These are phyloP conservation scores for Oostethus manadensis DNA, from an alignment of 2,113 vertebrate genomes.

Conservation along the genomic window DNA sequence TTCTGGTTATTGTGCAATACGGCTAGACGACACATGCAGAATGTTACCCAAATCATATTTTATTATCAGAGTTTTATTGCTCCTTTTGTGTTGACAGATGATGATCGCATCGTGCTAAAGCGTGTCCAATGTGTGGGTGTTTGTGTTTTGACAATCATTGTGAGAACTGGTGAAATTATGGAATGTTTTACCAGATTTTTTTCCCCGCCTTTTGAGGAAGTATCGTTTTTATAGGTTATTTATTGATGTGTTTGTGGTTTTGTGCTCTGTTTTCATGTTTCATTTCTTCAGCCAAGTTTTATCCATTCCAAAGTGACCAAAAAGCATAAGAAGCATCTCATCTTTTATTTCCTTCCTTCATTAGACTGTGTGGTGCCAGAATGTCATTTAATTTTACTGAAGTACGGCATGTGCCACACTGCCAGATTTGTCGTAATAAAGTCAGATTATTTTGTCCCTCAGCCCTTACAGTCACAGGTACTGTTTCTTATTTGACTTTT, in stretches of 20 bases:
- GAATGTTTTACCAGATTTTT: constrained; percentile 12
- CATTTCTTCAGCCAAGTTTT: constrained; percentile 3
- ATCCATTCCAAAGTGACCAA: constrained; percentile 2
- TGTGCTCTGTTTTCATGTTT: constrained; percentile 3
- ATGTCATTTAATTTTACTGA: not conserved
- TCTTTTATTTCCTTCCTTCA: not conserved
- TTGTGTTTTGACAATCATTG: constrained; percentile 55
- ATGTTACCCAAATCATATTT: constrained; percentile 59
- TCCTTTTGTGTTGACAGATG: constrained; percentile 35
- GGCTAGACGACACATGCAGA: constrained; percentile 34
- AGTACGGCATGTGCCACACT: not conserved
- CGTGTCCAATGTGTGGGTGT: not conserved
- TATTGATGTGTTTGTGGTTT: not conserved
- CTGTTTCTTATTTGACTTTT: constrained; percentile 66
- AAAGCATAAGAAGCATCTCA: not conserved
- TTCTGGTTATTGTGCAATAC: not conserved
- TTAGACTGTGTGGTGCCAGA: too few relatives aligned
- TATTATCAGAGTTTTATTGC: constrained; percentile 51
- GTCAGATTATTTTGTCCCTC: constrained; percentile 14
- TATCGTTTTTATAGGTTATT: not conserved
- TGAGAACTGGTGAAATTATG: constrained; percentile 17
- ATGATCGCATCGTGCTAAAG: constrained; percentile 25
- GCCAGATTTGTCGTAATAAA: constrained; percentile 1
- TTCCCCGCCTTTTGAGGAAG: not conserved
- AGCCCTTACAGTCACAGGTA: constrained; percentile 47